Percentiles rank a stretch among this genome's conserved stretches.
Conservation (phyloP, 2,113 vertebrate species). For the Coturnix japonica region DNA sequence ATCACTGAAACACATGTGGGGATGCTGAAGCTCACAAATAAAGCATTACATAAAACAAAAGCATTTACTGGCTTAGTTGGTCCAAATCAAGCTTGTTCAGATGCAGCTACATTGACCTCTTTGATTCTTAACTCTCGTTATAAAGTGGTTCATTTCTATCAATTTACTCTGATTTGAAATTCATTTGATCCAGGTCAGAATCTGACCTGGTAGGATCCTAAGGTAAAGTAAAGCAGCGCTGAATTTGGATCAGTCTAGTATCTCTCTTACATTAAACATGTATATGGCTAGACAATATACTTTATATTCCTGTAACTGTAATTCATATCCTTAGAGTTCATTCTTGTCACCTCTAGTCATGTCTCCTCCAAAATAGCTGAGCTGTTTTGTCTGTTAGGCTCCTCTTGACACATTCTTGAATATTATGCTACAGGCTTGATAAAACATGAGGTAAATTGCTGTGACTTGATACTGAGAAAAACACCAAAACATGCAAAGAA, state of each 20-base stretch:
- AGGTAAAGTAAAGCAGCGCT: not conserved
- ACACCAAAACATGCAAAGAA: not conserved
- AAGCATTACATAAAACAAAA: not conserved
- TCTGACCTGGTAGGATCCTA: not conserved
- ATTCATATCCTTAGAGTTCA: not conserved
- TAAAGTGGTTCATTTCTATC: not conserved
- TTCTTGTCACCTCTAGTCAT: not conserved
- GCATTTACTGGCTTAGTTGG: slow-evolving; percentile 1
- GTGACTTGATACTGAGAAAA: not conserved
- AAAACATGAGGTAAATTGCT: not conserved
- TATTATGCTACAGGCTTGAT: not conserved
- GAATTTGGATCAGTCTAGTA: not conserved
- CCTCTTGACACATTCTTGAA: not conserved
- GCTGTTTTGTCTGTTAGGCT: not conserved
- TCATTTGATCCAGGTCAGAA: not conserved
- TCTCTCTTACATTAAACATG: fast-evolving
- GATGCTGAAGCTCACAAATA: not conserved
- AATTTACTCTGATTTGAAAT: not conserved
- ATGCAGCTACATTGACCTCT: not conserved
- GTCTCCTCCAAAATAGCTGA: not conserved
- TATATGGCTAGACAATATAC: not conserved
- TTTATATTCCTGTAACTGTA: not conserved
- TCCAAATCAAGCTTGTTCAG: not conserved
- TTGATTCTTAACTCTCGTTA: not conserved
- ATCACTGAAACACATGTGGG: not conserved